A percentile compares a stretch with the other conserved stretches of the same genome.
Conservation (phyloP, 2,888 invertebrate genomes). For the Antheraea yamamai region DNA sequence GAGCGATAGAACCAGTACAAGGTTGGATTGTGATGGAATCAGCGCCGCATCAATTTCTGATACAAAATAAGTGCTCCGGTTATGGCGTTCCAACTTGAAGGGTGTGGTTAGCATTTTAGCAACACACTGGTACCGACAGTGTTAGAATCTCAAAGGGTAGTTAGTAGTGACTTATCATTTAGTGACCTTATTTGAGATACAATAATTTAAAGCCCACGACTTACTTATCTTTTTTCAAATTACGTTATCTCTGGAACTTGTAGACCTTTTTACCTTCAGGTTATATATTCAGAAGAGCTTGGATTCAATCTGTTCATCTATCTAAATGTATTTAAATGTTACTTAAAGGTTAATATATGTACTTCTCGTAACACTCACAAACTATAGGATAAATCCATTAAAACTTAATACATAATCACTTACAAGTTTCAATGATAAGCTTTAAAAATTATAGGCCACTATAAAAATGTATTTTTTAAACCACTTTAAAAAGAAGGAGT, state of each 20-base stretch:
- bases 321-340: background rate
- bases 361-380: background rate
- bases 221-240: background rate
- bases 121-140: background rate
- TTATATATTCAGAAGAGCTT: background rate
- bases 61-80: background rate
- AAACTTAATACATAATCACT: background rate
- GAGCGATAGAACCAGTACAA: background rate
- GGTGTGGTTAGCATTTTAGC: background rate
- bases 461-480: constrained; percentile 8
- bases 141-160: background rate
- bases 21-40: background rate
- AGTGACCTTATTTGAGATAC: background rate
- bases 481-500: background rate
- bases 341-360: background rate
- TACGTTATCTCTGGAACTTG: background rate
- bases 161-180: background rate
- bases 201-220: background rate
- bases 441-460: background rate
- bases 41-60: background rate
- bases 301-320: background rate
- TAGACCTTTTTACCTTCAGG: background rate
- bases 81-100: background rate
- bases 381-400: background rate
- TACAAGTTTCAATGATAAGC: background rate